These are phyloP conservation scores for Acanthosepion pharaonis DNA, from an alignment of 2,888 invertebrate species.

Conservation along the genomic window DNA sequence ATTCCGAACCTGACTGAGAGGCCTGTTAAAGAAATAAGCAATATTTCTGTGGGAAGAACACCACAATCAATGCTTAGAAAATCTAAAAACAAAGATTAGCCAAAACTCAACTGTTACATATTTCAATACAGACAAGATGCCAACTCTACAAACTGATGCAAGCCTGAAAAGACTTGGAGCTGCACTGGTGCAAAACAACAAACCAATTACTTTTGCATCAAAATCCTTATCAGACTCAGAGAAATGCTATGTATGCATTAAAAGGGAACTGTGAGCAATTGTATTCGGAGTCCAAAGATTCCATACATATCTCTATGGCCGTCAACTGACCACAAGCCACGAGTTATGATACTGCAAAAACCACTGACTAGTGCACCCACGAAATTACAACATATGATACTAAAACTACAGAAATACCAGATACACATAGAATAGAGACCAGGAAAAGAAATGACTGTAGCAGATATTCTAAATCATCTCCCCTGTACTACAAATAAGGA, in stretches of 20 bases:
- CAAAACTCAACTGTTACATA: conserved; percentile 35
- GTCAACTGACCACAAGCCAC: conserved; percentile 52
- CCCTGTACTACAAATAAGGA: not conserved
- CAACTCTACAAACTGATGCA: conserved; percentile 50
- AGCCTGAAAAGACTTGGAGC: conserved; percentile 51
- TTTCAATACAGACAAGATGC: conserved; percentile 49
- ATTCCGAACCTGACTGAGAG: not conserved
- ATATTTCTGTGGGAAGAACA: too few relatives aligned
- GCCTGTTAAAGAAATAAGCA: not conserved
- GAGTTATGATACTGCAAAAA: conserved; percentile 51
- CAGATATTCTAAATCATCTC: conserved; percentile 51
- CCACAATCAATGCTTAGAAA: too few relatives aligned
- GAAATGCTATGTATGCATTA: conserved; percentile 53
- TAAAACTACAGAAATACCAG: conserved; percentile 53
- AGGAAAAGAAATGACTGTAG: conserved; percentile 52
- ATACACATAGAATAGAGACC: conserved; percentile 50
- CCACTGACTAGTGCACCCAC: conserved; percentile 50
- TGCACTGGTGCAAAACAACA: conserved; percentile 50
- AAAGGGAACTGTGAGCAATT: conserved; percentile 53
- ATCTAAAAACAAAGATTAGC: not conserved
- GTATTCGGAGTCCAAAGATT: conserved; percentile 53
- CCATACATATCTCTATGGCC: conserved; percentile 51
- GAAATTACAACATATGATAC: conserved; percentile 52
- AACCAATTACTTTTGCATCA: conserved; percentile 47
- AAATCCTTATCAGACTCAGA: too few relatives aligned